Conservation (phyloP, 2,888 invertebrate genomes). For the Ligdia adustata region DNA sequence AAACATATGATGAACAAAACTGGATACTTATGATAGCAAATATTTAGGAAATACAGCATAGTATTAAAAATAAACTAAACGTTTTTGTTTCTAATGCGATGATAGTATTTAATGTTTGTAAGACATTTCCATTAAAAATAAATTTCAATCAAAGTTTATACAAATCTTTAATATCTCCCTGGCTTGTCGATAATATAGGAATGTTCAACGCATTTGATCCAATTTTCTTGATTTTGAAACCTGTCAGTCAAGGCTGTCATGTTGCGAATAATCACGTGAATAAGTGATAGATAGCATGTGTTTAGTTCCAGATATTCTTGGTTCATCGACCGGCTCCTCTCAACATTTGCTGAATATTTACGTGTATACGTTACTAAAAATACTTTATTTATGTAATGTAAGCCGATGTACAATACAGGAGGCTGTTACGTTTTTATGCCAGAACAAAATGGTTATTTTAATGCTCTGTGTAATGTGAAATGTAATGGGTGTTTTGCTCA, state of each 20-base stretch:
- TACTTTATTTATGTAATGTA: constrained; percentile 32
- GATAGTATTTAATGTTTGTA: too few relatives aligned
- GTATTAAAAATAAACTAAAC: too few relatives aligned
- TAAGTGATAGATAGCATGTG: constrained; percentile 23
- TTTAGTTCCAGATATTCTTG: constrained; percentile 25
- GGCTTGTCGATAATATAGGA: constrained; percentile 6
- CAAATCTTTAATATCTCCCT: constrained; percentile 4
- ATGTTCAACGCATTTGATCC: constrained; percentile 12
- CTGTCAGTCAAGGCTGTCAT: constrained; percentile 37
- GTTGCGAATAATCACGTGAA: constrained; percentile 20
- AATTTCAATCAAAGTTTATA: too few relatives aligned
- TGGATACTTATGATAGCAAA: too few relatives aligned
- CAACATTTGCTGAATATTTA: constrained; percentile 26
- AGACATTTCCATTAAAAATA: too few relatives aligned
- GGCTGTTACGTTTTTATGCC: constrained; percentile 27
- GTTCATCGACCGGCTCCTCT: constrained; percentile 30
- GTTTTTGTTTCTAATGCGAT: too few relatives aligned
- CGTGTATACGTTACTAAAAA: constrained; percentile 28
- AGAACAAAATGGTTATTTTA: constrained; percentile 30
- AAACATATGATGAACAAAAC: too few relatives aligned
- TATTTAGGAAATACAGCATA: too few relatives aligned
- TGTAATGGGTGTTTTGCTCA: too few relatives aligned
- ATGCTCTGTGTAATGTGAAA: constrained; percentile 18
- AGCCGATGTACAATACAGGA: constrained; percentile 29
- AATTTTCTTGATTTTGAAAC: constrained; percentile 24